Base-by-base conservation (phyloP, 2,797 vertebrate species). In the Synanceia verrucosa region DNA sequence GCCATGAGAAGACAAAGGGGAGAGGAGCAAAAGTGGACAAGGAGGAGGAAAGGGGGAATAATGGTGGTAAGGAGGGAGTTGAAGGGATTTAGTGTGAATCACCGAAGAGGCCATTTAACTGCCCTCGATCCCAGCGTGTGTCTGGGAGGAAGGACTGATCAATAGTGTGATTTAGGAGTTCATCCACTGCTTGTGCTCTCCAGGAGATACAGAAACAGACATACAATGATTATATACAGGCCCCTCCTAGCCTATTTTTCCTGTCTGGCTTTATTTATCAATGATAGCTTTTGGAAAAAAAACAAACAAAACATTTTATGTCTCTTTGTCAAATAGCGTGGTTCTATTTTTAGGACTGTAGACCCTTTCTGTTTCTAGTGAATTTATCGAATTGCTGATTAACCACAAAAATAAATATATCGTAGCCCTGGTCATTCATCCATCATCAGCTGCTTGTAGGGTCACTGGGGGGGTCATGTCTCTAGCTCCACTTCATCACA, bases 161-260 rank as follows among this genome's bases (percentile, higher is more conserved):
- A 82, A 91, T 92, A 88, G 67, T 79, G 69, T 89, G 90, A 92
- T 93, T 93, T 89, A 91, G 73, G 83, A 89, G 86, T 87, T 87
- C 86, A 87, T 91, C 86, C 88, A 76, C 50, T 10, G 81, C 64
- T 73, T 66, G 64, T 70, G 60, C 80, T 84, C 77, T 74, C 66
- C 46, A 64, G 53, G 62, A 90, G 70, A 83, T 18, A 77, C 26
- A 72, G 4, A 80, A 31, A 69, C 28, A 69, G 31, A 77, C 41
- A 65, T 59, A 52, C 62, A 85, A 52, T 65, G 70, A 66, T 78
- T 84, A 86, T 87, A 71, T 81, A 84, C 56, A 68, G 63, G 37
- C 41, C 51, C 33, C 29, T 53, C 55, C 39, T 3, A 63, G 62
- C 47, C 67, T 16, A 79, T 84, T 72, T 59, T 73, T 89, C 81